Base-by-base conservation (phyloP, 2,113 vertebrate genomes). In the Plectropomus leopardus region DNA sequence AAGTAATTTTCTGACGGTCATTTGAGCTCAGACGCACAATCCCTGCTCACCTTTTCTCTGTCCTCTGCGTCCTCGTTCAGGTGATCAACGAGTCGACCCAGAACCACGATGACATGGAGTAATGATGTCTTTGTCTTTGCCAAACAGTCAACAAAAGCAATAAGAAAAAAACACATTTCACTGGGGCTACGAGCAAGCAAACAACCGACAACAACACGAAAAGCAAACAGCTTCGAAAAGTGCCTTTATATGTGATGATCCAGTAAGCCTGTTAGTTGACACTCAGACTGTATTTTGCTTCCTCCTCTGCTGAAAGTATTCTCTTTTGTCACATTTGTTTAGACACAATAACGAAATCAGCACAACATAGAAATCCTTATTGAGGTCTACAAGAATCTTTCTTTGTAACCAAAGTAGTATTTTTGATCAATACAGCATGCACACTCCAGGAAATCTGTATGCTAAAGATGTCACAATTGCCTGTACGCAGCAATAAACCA, bases 51-150 rank as follows among this genome's bases (percentile, higher is more conserved):
- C 30, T 14, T 28, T 50, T 50, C 36, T 84, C 34, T 80, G 66
- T 34, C 14, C 32, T 76, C 57, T 70, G 1, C 44, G 3, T 82
- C 69, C 57, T 69, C 14, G 1, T 70, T 47, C 76, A 95, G 94
- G 92, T 94, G 86, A 93, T 95, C 91, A 95, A 94, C 8, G 93
- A 95, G 74, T 94, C 92, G 1, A 94, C 92, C 78, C 93, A 94
- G 78, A 93, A 94, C 85, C 91, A 93, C 5, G 91, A 94, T 15
- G 93, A 95, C 53, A 53, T 92, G 83, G 92, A 94, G 65, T 94
- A 65, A 86, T 42, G 30, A 42, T n/a, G 44, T 75, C 69, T 60
- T 45, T 73, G 32, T 76, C 53, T 48, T 57, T 69, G 42, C 44
- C 72, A 81, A 86, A 85, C 76, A 72, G 65, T 64, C 72, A 71